Conservation (phyloP, 1,140 invertebrate genomes). For the Atta texana region DNA sequence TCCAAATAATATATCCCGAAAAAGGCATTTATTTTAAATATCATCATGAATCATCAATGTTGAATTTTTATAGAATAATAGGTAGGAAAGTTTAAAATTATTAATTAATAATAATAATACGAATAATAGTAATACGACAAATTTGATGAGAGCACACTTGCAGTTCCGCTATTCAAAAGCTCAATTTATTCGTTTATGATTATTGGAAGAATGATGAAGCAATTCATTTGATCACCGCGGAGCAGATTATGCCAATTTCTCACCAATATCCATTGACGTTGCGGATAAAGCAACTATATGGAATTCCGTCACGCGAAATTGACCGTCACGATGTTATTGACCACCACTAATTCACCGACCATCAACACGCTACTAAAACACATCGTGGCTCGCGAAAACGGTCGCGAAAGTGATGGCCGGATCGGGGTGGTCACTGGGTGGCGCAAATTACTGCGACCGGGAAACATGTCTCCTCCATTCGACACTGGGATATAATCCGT, state of each 20-base stretch:
- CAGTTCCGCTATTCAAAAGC: not conserved
- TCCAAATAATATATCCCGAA: not conserved
- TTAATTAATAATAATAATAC: not conserved
- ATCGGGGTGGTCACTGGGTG: not conserved
- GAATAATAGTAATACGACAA: not conserved
- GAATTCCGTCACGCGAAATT: constrained; percentile 13
- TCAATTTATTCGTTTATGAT: not conserved
- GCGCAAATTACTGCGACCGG: constrained; percentile 65
- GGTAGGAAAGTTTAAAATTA: not conserved
- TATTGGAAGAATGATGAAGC: not conserved
- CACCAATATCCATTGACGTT: not conserved
- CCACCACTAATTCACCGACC: constrained; percentile 37
- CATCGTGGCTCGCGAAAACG: constrained; percentile 40
- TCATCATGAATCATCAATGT: not conserved
- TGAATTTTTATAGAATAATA: not conserved
- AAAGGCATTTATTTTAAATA: not conserved
- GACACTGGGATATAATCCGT: constrained; percentile 66
- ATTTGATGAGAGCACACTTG: not conserved
- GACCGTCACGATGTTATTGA: constrained; percentile 41
- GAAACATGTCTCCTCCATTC: not conserved
- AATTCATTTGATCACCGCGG: not conserved
- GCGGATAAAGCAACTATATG: constrained; percentile 24
- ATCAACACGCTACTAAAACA: constrained; percentile 35
- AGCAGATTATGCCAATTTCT: constrained; percentile 37
- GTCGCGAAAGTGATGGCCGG: not conserved